Evolutionary conservation across 1,140 invertebrate genomes (phyloP), one percentile per base, ranked within the genome.

Genomic region (Sweltsa coloradensis): DNA sequence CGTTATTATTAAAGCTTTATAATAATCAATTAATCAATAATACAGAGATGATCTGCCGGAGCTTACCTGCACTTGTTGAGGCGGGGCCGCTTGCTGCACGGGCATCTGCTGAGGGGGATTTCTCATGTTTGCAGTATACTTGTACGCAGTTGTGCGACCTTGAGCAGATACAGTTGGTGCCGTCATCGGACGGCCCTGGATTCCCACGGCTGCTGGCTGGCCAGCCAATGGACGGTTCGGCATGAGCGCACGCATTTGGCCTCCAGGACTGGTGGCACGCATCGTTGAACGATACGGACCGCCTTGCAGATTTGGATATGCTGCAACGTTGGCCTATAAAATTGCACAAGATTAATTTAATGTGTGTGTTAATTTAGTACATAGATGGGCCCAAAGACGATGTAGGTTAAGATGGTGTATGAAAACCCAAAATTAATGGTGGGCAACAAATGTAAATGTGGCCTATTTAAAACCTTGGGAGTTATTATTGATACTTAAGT

Each of bases 151-250:
- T 44, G 82, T 72, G 50, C 85, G 73, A 37, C 75, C 77, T 55
- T 78, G 76, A 31, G 75, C 73, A 46, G 83, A 74, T 21, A 75
- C 72, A 34, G 68, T 65, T 53, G 80, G 77, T 36, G 78, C 76
- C 52, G 78, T 64, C 59, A 74, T 66, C 18, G 72, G 64, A 46
- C 70, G 60, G 52, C 53, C 61, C 24, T 63, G 66, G 49, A 70
- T 67, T 29, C 68, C 68, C 3, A 63, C 57, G 23, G 60, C 61
- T 3, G 65, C 49, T 51, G 67, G 56, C 40, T 68, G 69, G 55
- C 78, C 75, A 52, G 87, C 90, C 47, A 91, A 90, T 23, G 89
- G 85, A 59, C 89, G 76, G 19, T 88, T 83, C 42, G 78, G 77
- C 46, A 83, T 67, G 2, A 81, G 73, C 53, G 78, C 78, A 37